phyloP scores from a whole-genome alignment of 2,888 invertebrate species.

The Amaurobius ferox region DNA sequence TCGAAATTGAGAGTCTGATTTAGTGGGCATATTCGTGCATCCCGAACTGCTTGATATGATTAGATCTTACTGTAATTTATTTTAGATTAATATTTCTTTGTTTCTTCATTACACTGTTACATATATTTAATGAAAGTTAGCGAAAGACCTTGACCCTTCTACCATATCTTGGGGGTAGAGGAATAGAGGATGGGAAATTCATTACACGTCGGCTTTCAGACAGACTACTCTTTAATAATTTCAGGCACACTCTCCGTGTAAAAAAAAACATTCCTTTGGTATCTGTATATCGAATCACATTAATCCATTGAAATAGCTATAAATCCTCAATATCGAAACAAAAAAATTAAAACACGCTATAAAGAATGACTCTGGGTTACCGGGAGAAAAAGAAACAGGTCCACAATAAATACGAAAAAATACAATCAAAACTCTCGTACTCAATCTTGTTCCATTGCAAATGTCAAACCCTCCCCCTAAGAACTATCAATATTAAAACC shows the following conservation, averaged over 20 bases:
- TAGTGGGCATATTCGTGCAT: no score
- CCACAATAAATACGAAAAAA: constrained; percentile 42
- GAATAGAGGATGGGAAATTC: not conserved
- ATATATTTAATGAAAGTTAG: not conserved
- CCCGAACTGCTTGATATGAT: no score
- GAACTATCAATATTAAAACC: constrained; percentile 65
- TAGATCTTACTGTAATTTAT: no score
- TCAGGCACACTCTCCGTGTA: constrained; percentile 40
- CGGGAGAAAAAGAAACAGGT: constrained; percentile 37
- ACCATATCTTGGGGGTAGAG: not conserved
- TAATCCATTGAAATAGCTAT: constrained; percentile 68
- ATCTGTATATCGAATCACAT: constrained; percentile 57
- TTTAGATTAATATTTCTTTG: no score
- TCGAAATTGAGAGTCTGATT: no score
- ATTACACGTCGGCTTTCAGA: not conserved
- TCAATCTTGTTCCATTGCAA: constrained; percentile 69
- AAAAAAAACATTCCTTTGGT: constrained; percentile 51
- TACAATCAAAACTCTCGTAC: constrained; percentile 39
- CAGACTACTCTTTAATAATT: constrained; percentile 43
- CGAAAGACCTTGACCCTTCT: not conserved
- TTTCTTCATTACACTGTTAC: not conserved
- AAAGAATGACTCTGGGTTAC: constrained; percentile 53
- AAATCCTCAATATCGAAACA: constrained; percentile 44
- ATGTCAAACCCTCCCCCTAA: constrained; percentile 69
- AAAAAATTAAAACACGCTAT: constrained; percentile 39